A percentile compares a stretch with the other conserved stretches of the same genome.
Conservation (phyloP, 1,140 invertebrate species). For the Drosophila melanica region DNA sequence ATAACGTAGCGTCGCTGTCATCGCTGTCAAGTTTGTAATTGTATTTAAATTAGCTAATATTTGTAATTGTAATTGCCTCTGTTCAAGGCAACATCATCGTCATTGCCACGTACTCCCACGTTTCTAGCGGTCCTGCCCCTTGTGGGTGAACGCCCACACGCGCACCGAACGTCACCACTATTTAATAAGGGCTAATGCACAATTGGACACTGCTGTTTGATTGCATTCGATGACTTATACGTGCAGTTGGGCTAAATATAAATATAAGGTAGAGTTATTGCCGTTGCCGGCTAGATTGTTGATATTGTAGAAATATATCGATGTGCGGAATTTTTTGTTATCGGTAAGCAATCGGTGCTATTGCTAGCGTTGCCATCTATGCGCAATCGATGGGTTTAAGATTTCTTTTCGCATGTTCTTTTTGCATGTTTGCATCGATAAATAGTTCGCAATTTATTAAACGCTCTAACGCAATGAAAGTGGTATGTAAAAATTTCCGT, state of each 20-base stretch:
- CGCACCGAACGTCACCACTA: neutral
- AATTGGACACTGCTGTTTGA: neutral
- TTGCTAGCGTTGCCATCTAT: neutral
- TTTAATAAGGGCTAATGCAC: neutral
- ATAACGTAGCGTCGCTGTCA: slow-evolving; percentile 85
- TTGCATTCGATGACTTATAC: slow-evolving; percentile 4
- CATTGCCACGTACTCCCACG: slow-evolving; percentile 45
- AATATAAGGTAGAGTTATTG: slow-evolving; percentile 9
- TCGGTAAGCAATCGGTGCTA: neutral
- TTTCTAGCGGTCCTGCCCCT: neutral
- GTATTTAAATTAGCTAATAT: slow-evolving; percentile 14
- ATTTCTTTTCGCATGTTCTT: too few relatives aligned
- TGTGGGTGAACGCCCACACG: neutral
- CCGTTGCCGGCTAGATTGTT: slow-evolving; percentile 37
- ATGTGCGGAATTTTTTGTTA: neutral
- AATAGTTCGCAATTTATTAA: too few relatives aligned
- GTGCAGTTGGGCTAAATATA: neutral
- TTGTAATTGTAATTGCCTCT: neutral
- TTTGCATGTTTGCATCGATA: too few relatives aligned
- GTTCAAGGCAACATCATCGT: slow-evolving; percentile 24
- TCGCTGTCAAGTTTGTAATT: slow-evolving; percentile 25
- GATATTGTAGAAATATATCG: slow-evolving; percentile 9
- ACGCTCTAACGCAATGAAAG: too few relatives aligned
- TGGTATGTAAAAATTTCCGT: too few relatives aligned
- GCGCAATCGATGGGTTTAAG: neutral